A percentile compares a stretch with the other conserved stretches of the same genome.
Evolutionary conservation across 2,888 invertebrate species (phyloP).

Genomic region (Drosophila borborema): DNA sequence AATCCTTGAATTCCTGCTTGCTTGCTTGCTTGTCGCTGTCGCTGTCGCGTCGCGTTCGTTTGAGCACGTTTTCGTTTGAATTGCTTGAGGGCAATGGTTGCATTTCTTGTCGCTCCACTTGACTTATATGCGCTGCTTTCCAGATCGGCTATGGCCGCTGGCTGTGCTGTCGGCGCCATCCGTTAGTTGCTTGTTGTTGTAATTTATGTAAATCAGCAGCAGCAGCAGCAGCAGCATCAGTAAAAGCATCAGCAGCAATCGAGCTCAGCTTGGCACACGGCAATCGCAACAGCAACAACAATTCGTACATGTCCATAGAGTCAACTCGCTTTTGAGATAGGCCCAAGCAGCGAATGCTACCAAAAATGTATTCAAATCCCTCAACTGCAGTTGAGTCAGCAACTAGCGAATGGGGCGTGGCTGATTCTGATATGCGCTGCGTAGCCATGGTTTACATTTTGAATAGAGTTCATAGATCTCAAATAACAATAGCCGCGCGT

Average conservation of each 20-base stretch:
- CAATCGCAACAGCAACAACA: constrained; percentile 15
- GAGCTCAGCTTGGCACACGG: constrained; percentile 14
- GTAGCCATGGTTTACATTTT: constrained; percentile 57
- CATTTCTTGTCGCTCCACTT: constrained; percentile 70
- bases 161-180: constrained; percentile 50
- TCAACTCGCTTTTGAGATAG: constrained; percentile 19
- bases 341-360: constrained; percentile 50
- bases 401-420: constrained; percentile 42
- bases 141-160: constrained; percentile 31
- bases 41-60: constrained; percentile 29
- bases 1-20: constrained; percentile 24
- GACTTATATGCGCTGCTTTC: constrained; percentile 74
- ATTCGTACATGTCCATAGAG: constrained; percentile 22
- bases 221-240: not conserved
- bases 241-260: not conserved
- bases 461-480: constrained; percentile 21
- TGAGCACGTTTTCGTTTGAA: constrained; percentile 56
- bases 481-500: constrained; percentile 26
- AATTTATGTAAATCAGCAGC: constrained; percentile 69
- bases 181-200: constrained; percentile 41
- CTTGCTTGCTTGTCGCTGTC: not conserved
- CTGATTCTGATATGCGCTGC: constrained; percentile 31
- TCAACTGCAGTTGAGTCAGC: constrained; percentile 47
- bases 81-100: constrained; percentile 77
- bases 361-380: constrained; percentile 78